These are phyloP conservation scores for Adelognathus sp. DNA, from an alignment of 2,888 invertebrate species.

Conservation along the genomic window DNA sequence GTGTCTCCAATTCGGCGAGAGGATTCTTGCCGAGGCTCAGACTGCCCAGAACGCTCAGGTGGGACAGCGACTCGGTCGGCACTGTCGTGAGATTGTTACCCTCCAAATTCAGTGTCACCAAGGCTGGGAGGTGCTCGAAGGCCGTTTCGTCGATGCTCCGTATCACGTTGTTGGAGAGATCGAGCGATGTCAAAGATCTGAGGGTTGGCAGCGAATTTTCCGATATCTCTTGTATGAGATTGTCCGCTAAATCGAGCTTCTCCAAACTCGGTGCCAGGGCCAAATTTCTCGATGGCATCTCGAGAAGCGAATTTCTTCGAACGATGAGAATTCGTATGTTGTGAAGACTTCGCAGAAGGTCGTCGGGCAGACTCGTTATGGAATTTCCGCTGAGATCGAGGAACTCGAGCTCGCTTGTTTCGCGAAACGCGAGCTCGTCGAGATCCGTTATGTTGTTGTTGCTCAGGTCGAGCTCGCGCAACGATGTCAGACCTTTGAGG, in stretches of 20 bases:
- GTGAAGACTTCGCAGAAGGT: conserved; percentile 87
- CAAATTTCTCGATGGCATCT: conserved; percentile 88
- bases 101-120: conserved; percentile 89
- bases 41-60: conserved; percentile 89
- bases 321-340: conserved; percentile 88
- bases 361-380: conserved; percentile 88
- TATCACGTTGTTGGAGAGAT: conserved; percentile 90
- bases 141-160: conserved; percentile 87
- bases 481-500: conserved; percentile 87
- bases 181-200: conserved; percentile 87
- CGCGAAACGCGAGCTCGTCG: conserved; percentile 89
- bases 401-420: conserved; percentile 88
- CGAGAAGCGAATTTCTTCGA: conserved; percentile 90
- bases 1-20: conserved; percentile 87
- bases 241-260: conserved; percentile 89
- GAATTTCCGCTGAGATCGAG: conserved; percentile 90
- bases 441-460: conserved; percentile 90
- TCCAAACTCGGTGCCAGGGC: conserved; percentile 86
- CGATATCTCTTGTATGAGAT: conserved; percentile 88
- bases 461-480: conserved; percentile 88
- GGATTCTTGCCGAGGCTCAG: conserved; percentile 91
- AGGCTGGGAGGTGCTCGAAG: conserved; percentile 88
- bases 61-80: conserved; percentile 89
- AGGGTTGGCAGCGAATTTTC: conserved; percentile 89
- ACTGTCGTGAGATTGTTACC: conserved; percentile 91